Evolutionary conservation across 2,888 invertebrate species (phyloP).

Genomic region (Sesamia inferens): DNA sequence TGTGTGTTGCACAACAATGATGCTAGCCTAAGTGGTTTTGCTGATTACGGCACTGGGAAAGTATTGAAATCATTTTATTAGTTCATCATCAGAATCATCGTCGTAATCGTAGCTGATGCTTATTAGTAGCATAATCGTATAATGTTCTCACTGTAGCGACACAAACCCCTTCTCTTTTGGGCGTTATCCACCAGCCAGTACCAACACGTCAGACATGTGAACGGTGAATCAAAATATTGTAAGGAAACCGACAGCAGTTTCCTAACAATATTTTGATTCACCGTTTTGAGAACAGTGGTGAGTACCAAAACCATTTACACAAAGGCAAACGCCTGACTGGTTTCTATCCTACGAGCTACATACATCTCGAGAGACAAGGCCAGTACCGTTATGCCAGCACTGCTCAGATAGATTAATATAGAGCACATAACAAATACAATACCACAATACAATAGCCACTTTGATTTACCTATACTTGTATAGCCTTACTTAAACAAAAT

Average conservation of each 20-base stretch:
- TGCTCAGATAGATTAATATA: background rate
- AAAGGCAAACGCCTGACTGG: background rate
- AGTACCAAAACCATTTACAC: background rate
- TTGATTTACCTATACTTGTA: conserved; percentile 12
- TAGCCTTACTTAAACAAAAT: conserved; percentile 11
- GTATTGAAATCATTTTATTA: background rate
- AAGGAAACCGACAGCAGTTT: background rate
- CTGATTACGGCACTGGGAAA: background rate
- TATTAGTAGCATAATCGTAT: too few relatives aligned
- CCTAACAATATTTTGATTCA: background rate
- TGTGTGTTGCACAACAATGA: background rate
- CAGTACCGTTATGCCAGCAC: background rate
- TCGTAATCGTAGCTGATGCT: too few relatives aligned
- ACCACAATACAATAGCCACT: background rate
- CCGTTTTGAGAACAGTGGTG: background rate
- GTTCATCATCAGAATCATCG: too few relatives aligned
- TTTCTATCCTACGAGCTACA: background rate
- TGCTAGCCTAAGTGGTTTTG: background rate
- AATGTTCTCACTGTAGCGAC: background rate
- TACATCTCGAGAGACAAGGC: background rate
- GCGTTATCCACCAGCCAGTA: too few relatives aligned
- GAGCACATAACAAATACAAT: background rate
- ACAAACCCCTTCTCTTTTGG: background rate
- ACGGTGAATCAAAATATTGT: too few relatives aligned
- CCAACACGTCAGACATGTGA: background rate